Conservation (phyloP, 2,113 vertebrate species). For the Todiramphus chloris region DNA sequence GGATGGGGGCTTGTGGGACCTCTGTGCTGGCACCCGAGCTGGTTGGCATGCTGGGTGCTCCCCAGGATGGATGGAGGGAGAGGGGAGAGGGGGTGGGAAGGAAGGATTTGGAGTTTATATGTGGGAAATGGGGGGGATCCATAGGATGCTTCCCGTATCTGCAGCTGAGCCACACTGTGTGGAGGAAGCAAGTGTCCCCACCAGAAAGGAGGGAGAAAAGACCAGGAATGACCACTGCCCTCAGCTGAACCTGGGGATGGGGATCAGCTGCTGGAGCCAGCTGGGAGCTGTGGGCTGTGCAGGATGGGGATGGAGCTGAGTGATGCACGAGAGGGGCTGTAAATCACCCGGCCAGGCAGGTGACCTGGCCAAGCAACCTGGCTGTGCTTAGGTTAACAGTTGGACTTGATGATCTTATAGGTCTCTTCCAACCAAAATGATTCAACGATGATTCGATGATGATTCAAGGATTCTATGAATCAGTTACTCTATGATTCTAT, state of each 20-base stretch:
- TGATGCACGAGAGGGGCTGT: fast-evolving
- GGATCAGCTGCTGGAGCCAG: fast-evolving
- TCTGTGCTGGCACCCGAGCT: fast-evolving
- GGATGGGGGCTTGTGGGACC: background rate
- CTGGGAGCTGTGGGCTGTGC: background rate
- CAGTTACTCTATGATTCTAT: too few relatives aligned
- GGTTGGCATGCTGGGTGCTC: background rate
- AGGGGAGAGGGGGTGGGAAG: background rate
- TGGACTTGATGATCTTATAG: background rate
- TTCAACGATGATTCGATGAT: background rate
- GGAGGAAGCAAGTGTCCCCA: background rate
- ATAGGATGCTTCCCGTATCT: background rate
- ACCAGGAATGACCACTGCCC: background rate
- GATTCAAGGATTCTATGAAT: too few relatives aligned
- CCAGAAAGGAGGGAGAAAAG: background rate
- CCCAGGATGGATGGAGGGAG: background rate
- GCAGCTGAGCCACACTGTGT: background rate
- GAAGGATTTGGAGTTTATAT: background rate
- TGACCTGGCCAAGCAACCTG: background rate
- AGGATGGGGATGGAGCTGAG: background rate
- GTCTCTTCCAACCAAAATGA: background rate
- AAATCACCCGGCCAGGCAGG: fast-evolving
- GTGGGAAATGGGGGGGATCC: fast-evolving
- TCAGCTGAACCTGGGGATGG: background rate
- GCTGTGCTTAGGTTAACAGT: background rate